Conservation (phyloP, 2,888 invertebrate species). For the Dinocampus coccinellae region DNA sequence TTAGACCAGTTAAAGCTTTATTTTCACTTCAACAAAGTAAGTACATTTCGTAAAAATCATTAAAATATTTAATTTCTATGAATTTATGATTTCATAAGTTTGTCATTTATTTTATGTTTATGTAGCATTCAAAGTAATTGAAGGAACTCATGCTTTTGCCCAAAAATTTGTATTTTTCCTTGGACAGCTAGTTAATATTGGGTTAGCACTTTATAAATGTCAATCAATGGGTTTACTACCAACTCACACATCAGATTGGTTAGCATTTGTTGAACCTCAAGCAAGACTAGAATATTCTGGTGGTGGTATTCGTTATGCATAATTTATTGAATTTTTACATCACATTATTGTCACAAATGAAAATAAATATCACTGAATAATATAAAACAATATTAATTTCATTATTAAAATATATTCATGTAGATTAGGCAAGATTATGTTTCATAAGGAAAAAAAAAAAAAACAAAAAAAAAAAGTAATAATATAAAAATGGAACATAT, state of each 20-base stretch:
- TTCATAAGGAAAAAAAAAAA: conserved; percentile 32
- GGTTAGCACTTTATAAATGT: conserved; percentile 95
- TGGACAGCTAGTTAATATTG: conserved; percentile 93
- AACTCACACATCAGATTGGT: conserved; percentile 97
- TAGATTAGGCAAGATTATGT: conserved; percentile 35
- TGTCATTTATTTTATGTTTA: conserved; percentile 41
- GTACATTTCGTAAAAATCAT: conserved; percentile 32
- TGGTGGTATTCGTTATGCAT: conserved; percentile 75
- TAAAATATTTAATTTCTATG: background rate
- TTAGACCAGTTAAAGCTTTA: conserved; percentile 95
- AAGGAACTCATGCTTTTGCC: conserved; percentile 88
- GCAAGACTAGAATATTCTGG: conserved; percentile 87
- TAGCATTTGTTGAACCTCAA: conserved; percentile 95
- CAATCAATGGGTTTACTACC: conserved; percentile 98
- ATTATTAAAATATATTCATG: conserved; percentile 4
- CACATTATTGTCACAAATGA: conserved; percentile 20
- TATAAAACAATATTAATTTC: conserved; percentile 16
- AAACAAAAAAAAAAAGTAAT: conserved; percentile 39
- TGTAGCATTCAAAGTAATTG: conserved; percentile 91
- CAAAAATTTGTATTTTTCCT: conserved; percentile 95
- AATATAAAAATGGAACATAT: background rate
- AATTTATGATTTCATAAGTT: background rate
- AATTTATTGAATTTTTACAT: conserved; percentile 40
- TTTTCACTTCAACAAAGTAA: conserved; percentile 84
- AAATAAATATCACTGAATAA: conserved; percentile 31